Percentiles rank a stretch among this genome's conserved stretches.
These are phyloP conservation scores for Molanna angustata DNA, from an alignment of 2,888 invertebrate genomes.

Conservation along the genomic window DNA sequence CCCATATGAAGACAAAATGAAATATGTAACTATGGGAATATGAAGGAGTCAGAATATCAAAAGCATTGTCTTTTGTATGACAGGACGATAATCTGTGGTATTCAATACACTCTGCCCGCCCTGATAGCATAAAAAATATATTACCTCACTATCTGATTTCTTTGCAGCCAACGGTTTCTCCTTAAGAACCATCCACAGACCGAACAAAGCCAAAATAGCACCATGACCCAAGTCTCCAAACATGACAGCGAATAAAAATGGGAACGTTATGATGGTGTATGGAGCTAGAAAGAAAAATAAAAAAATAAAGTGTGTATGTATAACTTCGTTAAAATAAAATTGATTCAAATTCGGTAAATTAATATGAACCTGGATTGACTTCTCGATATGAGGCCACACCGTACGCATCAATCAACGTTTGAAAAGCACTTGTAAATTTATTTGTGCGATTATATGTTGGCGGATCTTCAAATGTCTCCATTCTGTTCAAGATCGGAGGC, in stretches of 20 bases:
- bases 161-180: slow-evolving; percentile 71
- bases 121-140: too few relatives aligned
- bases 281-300: slow-evolving; percentile 58
- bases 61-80: too few relatives aligned
- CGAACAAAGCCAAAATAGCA: slow-evolving; percentile 76
- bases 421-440: slow-evolving; percentile 95
- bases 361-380: slow-evolving; percentile 95
- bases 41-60: too few relatives aligned
- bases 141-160: slow-evolving; percentile 42
- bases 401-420: slow-evolving; percentile 93
- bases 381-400: slow-evolving; percentile 95
- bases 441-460: slow-evolving; percentile 96
- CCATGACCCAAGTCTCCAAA: slow-evolving; percentile 95
- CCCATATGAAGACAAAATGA: too few relatives aligned
- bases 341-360: too few relatives aligned
- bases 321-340: too few relatives aligned
- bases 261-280: slow-evolving; percentile 89
- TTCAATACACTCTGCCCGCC: too few relatives aligned
- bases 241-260: slow-evolving; percentile 95
- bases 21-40: too few relatives aligned
- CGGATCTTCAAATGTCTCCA: slow-evolving; percentile 85
- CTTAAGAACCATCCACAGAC: slow-evolving; percentile 72
- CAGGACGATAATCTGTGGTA: too few relatives aligned
- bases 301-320: too few relatives aligned
- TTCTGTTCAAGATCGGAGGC: slow-evolving; percentile 92